Evolutionary conservation across 2,888 invertebrate species (phyloP).

Genomic region (Trachelus stipa): DNA sequence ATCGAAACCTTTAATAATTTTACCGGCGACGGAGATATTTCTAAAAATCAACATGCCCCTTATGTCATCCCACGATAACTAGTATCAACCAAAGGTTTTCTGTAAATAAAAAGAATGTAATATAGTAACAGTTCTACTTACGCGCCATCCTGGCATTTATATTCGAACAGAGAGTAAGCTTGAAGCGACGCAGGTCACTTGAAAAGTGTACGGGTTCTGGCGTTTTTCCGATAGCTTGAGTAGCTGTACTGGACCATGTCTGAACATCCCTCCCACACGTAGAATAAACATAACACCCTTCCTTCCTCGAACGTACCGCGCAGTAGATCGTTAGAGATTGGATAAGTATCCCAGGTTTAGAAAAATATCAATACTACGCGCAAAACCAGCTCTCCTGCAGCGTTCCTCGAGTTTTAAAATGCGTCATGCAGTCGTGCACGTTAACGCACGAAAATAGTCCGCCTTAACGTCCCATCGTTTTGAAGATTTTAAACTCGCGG

Average conservation of each 20-base stretch:
- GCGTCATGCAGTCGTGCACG: not conserved
- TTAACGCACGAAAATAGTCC: not conserved
- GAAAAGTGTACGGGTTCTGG: constrained; percentile 42
- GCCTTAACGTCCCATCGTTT: not conserved
- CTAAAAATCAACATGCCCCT: not conserved
- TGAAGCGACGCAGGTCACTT: constrained; percentile 37
- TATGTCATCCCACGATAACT: not conserved
- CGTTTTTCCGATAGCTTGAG: constrained; percentile 27
- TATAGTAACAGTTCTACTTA: not conserved
- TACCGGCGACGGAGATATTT: not conserved
- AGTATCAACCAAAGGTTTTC: not conserved
- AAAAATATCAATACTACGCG: not conserved
- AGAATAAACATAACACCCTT: constrained; percentile 38
- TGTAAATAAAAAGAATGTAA: not conserved
- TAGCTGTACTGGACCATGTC: constrained; percentile 28
- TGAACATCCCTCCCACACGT: constrained; percentile 41
- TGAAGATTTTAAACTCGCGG: constrained; percentile 18
- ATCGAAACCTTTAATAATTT: not conserved
- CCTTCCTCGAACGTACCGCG: constrained; percentile 14
- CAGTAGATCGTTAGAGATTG: not conserved
- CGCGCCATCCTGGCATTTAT: not conserved
- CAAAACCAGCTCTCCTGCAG: not conserved
- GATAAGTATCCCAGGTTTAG: not conserved
- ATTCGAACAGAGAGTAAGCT: not conserved
- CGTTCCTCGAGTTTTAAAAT: not conserved